phyloP scores from a whole-genome alignment of 2,888 invertebrate species.

The Plebejus melissa region DNA sequence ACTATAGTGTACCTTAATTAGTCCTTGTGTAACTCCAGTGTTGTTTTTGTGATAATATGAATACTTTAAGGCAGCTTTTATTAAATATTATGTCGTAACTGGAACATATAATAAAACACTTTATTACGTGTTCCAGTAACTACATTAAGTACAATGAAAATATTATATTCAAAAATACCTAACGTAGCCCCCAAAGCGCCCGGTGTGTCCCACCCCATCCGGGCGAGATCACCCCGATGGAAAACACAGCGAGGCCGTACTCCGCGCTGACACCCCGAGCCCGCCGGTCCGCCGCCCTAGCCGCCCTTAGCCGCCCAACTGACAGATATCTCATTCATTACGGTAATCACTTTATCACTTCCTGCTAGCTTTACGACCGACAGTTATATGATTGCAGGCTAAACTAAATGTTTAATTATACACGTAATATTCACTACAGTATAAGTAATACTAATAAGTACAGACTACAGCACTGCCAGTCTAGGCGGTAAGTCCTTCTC shows the following conservation, averaged over 20 bases:
- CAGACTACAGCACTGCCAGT: too few species aligned
- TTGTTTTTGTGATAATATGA: too few species aligned
- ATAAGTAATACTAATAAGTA: too few species aligned
- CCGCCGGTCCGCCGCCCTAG: not conserved
- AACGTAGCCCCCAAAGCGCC: not conserved
- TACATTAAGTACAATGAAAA: too few species aligned
- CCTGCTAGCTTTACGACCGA: not conserved
- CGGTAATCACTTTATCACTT: slow-evolving; percentile 2
- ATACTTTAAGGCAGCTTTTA: not conserved
- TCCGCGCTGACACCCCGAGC: slow-evolving; percentile 5
- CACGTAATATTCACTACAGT: too few species aligned
- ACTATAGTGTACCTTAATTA: too few species aligned
- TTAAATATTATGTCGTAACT: too few species aligned
- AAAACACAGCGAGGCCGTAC: not conserved
- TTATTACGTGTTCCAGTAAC: too few species aligned
- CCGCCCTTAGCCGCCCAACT: not conserved
- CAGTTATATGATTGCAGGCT: not conserved
- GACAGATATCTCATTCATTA: slow-evolving; percentile 5
- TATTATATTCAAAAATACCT: not conserved
- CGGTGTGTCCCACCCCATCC: not conserved
- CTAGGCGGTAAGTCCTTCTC: not conserved
- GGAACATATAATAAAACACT: too few species aligned
- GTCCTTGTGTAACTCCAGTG: too few species aligned
- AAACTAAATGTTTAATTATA: not conserved
- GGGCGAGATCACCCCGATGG: not conserved